Conservation (phyloP, 2,888 invertebrate species). For the Limenitis camilla region DNA sequence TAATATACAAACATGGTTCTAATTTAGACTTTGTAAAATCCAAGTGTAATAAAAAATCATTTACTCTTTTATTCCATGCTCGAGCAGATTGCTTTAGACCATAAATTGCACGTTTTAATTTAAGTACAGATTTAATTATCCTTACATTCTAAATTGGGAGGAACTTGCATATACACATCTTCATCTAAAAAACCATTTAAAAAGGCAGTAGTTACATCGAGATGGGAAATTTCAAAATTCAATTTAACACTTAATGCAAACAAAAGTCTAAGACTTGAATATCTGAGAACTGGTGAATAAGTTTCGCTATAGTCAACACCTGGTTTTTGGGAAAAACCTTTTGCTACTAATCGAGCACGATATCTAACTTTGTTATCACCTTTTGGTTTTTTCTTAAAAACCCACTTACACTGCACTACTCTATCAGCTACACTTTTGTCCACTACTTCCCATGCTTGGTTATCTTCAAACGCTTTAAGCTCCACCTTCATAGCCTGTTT, state of each 20-base stretch:
- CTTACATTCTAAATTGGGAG: constrained; percentile 9
- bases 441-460: constrained; percentile 20
- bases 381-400: constrained; percentile 14
- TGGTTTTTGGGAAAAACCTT: constrained; percentile 17
- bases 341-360: constrained; percentile 18
- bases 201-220: constrained; percentile 23
- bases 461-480: constrained; percentile 18
- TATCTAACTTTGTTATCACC: constrained; percentile 15
- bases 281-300: constrained; percentile 18
- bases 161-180: constrained; percentile 16
- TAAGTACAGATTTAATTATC: constrained; percentile 19
- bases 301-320: constrained; percentile 20
- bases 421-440: background rate
- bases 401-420: constrained; percentile 19
- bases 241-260: constrained; percentile 18
- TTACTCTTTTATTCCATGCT: constrained; percentile 11
- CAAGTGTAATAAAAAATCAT: no score
- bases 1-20: no score
- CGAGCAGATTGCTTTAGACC: constrained; percentile 23
- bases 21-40: no score
- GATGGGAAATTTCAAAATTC: constrained; percentile 15
- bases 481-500: constrained; percentile 18
- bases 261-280: constrained; percentile 20
- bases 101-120: constrained; percentile 25
- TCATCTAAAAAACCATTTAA: constrained; percentile 18